phyloP scores from a whole-genome alignment of 2,888 invertebrate species.

The Girardia tigrina region DNA sequence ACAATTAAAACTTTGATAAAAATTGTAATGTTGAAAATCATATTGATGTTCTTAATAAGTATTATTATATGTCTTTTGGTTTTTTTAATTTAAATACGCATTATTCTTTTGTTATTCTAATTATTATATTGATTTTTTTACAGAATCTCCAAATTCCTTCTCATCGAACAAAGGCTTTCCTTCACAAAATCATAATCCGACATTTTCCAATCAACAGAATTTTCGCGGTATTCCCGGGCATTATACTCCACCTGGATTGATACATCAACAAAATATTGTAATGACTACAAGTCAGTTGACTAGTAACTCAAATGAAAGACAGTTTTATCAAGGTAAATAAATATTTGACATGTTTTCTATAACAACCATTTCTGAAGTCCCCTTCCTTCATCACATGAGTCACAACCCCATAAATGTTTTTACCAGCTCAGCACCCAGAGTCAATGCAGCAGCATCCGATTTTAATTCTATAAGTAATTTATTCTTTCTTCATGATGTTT shows the following conservation, averaged over 20 bases:
- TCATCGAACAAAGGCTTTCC: background rate
- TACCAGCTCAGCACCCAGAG: background rate
- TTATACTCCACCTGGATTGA: background rate
- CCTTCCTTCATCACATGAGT: background rate
- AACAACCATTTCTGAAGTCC: background rate
- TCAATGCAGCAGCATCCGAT: background rate
- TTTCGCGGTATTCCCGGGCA: background rate
- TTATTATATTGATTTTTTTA: background rate
- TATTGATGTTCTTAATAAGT: too few species aligned
- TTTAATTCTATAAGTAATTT: background rate
- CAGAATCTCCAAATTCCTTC: background rate
- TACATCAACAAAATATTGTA: background rate
- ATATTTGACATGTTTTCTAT: background rate
- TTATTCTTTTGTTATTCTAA: too few species aligned
- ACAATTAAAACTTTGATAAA: too few species aligned
- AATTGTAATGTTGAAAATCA: too few species aligned
- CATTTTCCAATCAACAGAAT: background rate
- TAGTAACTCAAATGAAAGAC: background rate
- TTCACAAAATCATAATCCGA: background rate
- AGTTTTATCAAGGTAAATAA: background rate
- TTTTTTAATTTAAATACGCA: too few species aligned
- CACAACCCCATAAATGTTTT: background rate
- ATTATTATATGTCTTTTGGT: too few species aligned
- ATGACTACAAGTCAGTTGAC: background rate
- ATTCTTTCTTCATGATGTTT: background rate